Base-by-base conservation (phyloP, 2,888 invertebrate species). In the Eubasilissa splendida region DNA sequence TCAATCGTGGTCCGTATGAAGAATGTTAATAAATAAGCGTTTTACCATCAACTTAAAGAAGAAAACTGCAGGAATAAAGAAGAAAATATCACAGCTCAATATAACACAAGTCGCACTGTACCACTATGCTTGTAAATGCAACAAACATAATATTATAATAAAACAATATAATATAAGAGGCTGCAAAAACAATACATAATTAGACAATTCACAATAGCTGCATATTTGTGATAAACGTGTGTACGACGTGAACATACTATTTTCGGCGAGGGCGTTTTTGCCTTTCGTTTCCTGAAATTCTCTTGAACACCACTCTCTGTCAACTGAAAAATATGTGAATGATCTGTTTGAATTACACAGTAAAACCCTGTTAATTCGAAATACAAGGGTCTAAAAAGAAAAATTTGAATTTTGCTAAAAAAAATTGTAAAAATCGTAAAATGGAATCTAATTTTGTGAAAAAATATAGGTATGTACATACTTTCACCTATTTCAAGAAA, bases 181-280 rank as follows among this genome's bases (percentile, higher is more conserved):
- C 77, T 79, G 89, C 87, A 87, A 85, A 88, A 86, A 85, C 84
- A 85, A 85, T 52, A 58, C 42, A 31, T 42, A 54, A 77, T 70
- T 56, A 77, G 70, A 77, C 77, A 70, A n/a, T 54, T 65, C 77
- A 77, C 77, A 77, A 65, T 59, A 76, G 65, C 65, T 52, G 76
- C 59, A 63, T 50, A 60, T n/a, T 22, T 8, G 33, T 56, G 65
- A 9, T 65, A 31, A 11, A 65, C 33, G 42, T 42, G 56, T 14
- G 53, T 73, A 78, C 59, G 73, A 54, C 66, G 75, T 70, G 53
- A 14, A 81, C 81, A 77, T 82, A 82, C 82, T 70, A 82, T 80
- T 79, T 54, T 82, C 50, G 79, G 76, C 31, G 77, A 42, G 11
- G 79, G 42, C 50, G 71, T n/a, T 12, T 58, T 60, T 8, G 77